Conservation (phyloP, 2,797 vertebrate species). For the Clarias fuscus region DNA sequence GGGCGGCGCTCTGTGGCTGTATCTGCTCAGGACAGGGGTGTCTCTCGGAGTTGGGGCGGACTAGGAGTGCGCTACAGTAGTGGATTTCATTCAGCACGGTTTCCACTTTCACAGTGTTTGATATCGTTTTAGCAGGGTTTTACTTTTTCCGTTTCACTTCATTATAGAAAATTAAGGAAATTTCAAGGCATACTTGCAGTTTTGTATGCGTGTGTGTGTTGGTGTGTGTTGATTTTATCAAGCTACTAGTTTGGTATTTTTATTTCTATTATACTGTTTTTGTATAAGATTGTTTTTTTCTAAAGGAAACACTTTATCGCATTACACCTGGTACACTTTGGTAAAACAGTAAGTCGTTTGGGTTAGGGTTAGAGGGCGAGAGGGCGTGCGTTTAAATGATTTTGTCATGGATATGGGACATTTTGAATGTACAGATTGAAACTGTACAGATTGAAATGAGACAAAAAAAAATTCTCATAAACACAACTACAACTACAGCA, state of each 20-base stretch:
- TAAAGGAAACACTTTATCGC: slow-evolving; percentile 49
- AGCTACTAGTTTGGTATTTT: slow-evolving; percentile 65
- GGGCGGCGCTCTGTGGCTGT: slow-evolving; percentile 63
- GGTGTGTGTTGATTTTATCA: slow-evolving; percentile 56
- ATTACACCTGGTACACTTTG: slow-evolving; percentile 47
- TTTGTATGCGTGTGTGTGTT: slow-evolving; percentile 6
- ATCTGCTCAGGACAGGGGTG: slow-evolving; percentile 73
- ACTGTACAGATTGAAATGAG: no score
- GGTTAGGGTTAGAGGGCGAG: no score
- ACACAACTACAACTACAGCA: slow-evolving; percentile 57
- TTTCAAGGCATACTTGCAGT: slow-evolving; percentile 61
- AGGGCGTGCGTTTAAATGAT: neutral
- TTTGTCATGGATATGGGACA: neutral
- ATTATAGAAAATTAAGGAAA: slow-evolving; percentile 22
- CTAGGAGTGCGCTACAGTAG: slow-evolving; percentile 78
- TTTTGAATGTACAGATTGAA: no score
- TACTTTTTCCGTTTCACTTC: slow-evolving; percentile 62
- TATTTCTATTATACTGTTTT: slow-evolving; percentile 63
- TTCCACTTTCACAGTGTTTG: slow-evolving; percentile 60
- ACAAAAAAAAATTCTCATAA: slow-evolving; percentile 36
- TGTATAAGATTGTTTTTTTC: slow-evolving; percentile 61
- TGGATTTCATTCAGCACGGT: slow-evolving; percentile 73
- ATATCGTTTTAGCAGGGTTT: slow-evolving; percentile 55
- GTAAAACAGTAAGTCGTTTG: slow-evolving; percentile 30
- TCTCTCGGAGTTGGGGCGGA: slow-evolving; percentile 68